A percentile compares a stretch with the other conserved stretches of the same genome.
phyloP scores from a whole-genome alignment of 2,797 vertebrate genomes.

The Clamator glandarius region DNA sequence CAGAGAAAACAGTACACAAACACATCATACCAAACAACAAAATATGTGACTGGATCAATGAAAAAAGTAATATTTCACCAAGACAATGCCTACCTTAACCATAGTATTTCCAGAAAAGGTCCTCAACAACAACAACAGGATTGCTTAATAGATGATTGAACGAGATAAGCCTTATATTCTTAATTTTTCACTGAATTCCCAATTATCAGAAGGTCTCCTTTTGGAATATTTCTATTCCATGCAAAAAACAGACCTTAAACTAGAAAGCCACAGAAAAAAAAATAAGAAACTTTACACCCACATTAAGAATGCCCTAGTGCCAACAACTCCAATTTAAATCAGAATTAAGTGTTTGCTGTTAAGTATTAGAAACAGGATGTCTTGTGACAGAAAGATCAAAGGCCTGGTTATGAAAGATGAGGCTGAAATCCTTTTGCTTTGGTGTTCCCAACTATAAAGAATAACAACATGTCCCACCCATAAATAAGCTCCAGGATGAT shows the following conservation, averaged over 20 bases:
- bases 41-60: neutral
- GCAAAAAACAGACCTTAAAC: neutral
- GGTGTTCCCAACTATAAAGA: neutral
- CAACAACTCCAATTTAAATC: neutral
- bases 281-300: neutral
- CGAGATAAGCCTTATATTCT: neutral
- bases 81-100: neutral
- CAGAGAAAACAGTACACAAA: neutral
- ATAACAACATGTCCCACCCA: neutral
- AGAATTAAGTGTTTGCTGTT: neutral
- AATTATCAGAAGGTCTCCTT: neutral
- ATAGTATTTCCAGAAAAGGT: neutral
- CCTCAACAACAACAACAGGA: neutral
- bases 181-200: neutral
- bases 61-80: neutral
- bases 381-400: constrained; percentile 21
- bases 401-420: neutral
- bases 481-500: neutral
- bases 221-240: neutral
- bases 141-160: neutral
- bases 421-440: neutral
- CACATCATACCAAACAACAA: neutral
- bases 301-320: neutral
- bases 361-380: neutral
- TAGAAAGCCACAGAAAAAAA: neutral